Base-by-base conservation (phyloP, 2,797 vertebrate species). In the Pygocentrus nattereri region DNA sequence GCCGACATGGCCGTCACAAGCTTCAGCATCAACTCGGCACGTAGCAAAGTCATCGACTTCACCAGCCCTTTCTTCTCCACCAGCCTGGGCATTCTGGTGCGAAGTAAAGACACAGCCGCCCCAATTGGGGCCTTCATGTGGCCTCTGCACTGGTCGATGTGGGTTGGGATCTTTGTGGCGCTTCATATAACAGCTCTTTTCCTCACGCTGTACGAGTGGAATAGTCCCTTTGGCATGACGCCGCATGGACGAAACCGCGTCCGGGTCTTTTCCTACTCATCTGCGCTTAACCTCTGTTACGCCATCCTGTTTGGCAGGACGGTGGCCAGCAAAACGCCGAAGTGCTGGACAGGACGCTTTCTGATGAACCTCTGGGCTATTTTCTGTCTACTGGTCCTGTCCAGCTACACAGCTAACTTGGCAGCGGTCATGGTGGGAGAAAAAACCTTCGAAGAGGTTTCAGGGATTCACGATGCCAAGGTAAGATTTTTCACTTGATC, bases 41-140 rank as follows among this genome's bases (percentile, higher is more conserved):
- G 97, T 72, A 98, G 96, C 82, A 94, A 94, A 84, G 96, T 98
- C 87, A 93, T 99, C 0, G 98, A 99, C 84, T 99, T 99, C 93
- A 99, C 97, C 86, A 98, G 96, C 76, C 97, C 97, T 72, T 99
- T 99, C 92, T 98, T 98, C 93, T 98, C 98, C 92, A 99, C 97
- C 91, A 99, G 97, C 92, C 89, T 99, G 89, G 96, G 97, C 88
- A 98, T 99, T 92, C 89, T 98, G 91, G 98, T 98, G 84, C 95
- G 97, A 3, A 95, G 96, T 18, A 93, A 91, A 41, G 97, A 99
- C 92, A 96, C 96, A 0, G 97, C 96, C 0, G 96, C 97, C 0
- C 97, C 97, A 59, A 96, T 98, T 0, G 96, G 97, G 0, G 97
- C 97, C 79, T 99, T 99, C 91, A 97, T 96, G 97, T 97, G 97